phyloP scores from a whole-genome alignment of 2,113 vertebrate species.

The Phylloscopus trochilus region DNA sequence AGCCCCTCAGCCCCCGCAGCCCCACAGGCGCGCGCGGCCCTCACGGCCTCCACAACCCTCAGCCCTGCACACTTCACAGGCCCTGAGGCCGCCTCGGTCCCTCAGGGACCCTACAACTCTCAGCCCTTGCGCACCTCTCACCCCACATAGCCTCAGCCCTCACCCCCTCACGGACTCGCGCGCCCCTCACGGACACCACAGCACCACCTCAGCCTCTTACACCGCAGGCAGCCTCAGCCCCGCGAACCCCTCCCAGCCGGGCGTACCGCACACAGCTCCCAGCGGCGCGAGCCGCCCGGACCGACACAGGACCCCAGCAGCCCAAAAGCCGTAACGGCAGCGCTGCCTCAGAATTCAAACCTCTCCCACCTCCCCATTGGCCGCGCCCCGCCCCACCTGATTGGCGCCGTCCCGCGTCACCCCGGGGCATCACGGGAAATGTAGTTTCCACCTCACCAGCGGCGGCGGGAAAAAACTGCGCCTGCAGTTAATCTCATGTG shows the following conservation, averaged over 20 bases:
- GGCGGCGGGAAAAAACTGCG: accelerated
- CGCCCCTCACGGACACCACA: too few species aligned
- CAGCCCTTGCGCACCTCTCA: not conserved
- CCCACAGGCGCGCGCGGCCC: too few species aligned
- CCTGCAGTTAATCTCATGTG: not conserved
- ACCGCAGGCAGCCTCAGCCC: not conserved
- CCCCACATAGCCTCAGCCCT: not conserved
- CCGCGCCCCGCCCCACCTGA: not conserved
- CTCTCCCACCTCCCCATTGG: not conserved
- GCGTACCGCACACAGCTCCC: not conserved
- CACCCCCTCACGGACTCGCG: not conserved
- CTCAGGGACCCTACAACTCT: not conserved
- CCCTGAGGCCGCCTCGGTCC: not conserved
- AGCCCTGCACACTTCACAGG: not conserved
- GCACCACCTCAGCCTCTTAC: not conserved
- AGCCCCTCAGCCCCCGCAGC: not conserved
- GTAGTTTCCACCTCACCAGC: accelerated
- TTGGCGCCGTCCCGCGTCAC: not conserved
- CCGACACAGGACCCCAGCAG: not conserved
- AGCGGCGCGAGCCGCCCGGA: not conserved
- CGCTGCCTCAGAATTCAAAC: not conserved
- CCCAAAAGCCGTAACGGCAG: not conserved
- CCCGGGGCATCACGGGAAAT: not conserved
- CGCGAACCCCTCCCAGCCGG: too few species aligned
- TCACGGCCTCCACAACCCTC: not conserved